phyloP scores from a whole-genome alignment of 2,113 vertebrate genomes.

The Hipposideros armiger region DNA sequence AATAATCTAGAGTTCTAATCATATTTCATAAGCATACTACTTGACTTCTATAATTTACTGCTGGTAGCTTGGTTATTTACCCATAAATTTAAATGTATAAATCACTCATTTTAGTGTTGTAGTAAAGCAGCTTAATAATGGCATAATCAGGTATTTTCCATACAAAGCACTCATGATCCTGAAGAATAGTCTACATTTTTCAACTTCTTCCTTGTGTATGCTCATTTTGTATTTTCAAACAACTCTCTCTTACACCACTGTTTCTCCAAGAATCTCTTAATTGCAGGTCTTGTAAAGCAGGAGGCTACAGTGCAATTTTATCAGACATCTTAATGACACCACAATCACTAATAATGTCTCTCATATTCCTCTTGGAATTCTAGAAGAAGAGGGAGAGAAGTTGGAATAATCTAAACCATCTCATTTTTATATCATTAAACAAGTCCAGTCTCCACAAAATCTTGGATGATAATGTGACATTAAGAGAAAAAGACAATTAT shows the following conservation, averaged over 20 bases:
- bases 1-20: neutral
- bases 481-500: constrained; percentile 12
- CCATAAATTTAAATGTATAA: constrained; percentile 36
- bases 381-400: neutral
- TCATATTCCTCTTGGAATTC: neutral
- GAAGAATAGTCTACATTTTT: neutral
- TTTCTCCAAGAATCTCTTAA: neutral
- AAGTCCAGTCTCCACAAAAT: neutral
- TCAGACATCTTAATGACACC: neutral
- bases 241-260: neutral
- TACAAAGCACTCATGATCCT: neutral
- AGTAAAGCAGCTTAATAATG: constrained; percentile 9
- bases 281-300: neutral
- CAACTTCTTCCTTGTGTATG: neutral
- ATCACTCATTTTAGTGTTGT: neutral
- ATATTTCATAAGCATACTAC: neutral
- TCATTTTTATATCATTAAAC: neutral
- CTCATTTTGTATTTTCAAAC: neutral
- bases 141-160: constrained; percentile 1
- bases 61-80: neutral
- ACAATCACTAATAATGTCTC: neutral
- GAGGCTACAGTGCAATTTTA: neutral
- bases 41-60: constrained; percentile 14
- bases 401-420: neutral
- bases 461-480: neutral